phyloP scores from a whole-genome alignment of 2,888 invertebrate genomes.

The Dorcus parallelipipedus region DNA sequence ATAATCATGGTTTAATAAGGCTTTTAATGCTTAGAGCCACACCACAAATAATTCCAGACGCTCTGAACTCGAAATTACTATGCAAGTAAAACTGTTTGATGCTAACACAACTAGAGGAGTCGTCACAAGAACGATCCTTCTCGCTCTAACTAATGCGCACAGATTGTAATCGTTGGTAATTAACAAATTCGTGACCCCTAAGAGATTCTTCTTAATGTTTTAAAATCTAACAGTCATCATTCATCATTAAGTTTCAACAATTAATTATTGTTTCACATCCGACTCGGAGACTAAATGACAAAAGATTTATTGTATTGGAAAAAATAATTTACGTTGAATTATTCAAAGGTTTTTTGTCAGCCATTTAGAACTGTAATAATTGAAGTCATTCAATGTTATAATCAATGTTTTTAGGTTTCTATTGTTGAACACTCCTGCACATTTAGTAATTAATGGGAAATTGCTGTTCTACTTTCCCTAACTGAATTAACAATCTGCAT shows the following conservation, averaged over 20 bases:
- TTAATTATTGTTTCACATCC: constrained; percentile 46
- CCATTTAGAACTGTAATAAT: constrained; percentile 16
- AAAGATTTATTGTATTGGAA: constrained; percentile 48
- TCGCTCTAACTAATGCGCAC: constrained; percentile 31
- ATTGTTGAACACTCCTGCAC: too few species aligned
- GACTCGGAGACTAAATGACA: constrained; percentile 42
- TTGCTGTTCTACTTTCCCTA: too few species aligned
- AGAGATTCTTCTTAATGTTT: constrained; percentile 43
- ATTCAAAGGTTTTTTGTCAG: constrained; percentile 17
- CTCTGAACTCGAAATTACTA: constrained; percentile 1
- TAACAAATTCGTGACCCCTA: constrained; percentile 49
- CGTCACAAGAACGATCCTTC: constrained; percentile 6
- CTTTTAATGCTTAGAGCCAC: constrained; percentile 45
- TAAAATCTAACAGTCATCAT: constrained; percentile 47
- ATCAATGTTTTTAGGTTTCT: too few species aligned
- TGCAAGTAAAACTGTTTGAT: not conserved
- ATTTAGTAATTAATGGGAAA: too few species aligned
- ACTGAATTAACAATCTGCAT: too few species aligned
- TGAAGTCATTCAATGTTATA: constrained; percentile 9
- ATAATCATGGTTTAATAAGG: constrained; percentile 52
- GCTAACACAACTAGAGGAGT: not conserved
- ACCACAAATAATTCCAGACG: constrained; percentile 37
- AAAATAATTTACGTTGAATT: constrained; percentile 48
- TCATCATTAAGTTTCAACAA: constrained; percentile 48
- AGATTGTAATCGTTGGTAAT: constrained; percentile 47